Evolutionary conservation across 2,797 vertebrate genomes (phyloP), one percentile per base, ranked within the genome.

Genomic region (Propithecus perrieri): DNA sequence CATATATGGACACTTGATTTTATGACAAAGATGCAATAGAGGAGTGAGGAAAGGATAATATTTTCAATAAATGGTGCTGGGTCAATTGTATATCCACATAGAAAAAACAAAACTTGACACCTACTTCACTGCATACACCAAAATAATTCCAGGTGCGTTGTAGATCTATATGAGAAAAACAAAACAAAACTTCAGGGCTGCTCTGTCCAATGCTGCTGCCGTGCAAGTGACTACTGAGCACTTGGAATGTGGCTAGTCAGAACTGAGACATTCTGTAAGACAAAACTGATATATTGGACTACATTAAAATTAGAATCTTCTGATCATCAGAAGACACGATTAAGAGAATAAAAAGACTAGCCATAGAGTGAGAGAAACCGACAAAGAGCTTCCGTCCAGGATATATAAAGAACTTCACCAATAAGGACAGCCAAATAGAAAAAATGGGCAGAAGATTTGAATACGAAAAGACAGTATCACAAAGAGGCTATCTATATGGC

Each of bases 11-110:
- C 30, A 53, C 30, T 65, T 80, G 35, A 35, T 74, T 74, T 71
- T 71, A 30, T 53, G 76, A 76, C 38, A 13, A 74, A 76, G 43
- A 41, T 53, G 8, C 50, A 65, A 63, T 8, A 84, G 35, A 75
- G n/a, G 53, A 78, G n/a, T 63, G 35, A 92, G 89, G 33, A 69
- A 76, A 83, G 50, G 28, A 61, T 63, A 72, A 63, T 50, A n/a
- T 22, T 83, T 88, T 76, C 76, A 92, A 53, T 72, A 28, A 95
- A 17, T 43, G 35, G n/a, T 88, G 79, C 78, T 88, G 76, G 85
- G 22, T 85, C 46, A 22, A 61, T 15, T 92, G 41, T 30, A n/a
- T 43, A 63, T 63, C 53, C 18, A 53, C 43, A 63, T 12, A 53
- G 38, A 28, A 78, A 84, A 93, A 83, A 69, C 41, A n/a, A 87